phyloP scores from a whole-genome alignment of 1,140 invertebrate genomes.

The Drosophila tani region DNA sequence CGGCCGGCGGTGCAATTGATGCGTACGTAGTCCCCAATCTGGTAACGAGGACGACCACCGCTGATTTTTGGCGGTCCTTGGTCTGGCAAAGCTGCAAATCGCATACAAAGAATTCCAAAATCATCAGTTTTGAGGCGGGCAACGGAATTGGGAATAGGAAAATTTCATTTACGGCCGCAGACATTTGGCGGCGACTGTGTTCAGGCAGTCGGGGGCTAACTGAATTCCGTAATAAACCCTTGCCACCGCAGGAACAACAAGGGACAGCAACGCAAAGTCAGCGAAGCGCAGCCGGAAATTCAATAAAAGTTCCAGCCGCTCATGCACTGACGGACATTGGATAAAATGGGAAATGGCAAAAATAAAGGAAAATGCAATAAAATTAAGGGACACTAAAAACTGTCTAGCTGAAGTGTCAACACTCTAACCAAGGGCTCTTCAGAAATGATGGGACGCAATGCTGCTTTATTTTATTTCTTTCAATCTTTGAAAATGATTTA shows the following conservation, averaged over 20 bases:
- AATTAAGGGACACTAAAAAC: conserved; percentile 21
- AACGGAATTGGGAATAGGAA: conserved; percentile 36
- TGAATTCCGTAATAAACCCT: conserved; percentile 70
- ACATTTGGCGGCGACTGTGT: conserved; percentile 18
- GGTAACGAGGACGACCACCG: conserved; percentile 88
- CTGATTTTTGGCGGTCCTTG: conserved; percentile 88
- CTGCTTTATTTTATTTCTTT: not conserved
- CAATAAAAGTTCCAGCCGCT: conserved; percentile 82
- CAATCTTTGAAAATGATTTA: not conserved
- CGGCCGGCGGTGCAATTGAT: conserved; percentile 90
- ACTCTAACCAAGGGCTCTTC: conserved; percentile 27
- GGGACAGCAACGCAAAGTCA: conserved; percentile 49
- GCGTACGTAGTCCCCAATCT: conserved; percentile 88
- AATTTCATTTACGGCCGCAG: conserved; percentile 77
- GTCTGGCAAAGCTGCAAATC: conserved; percentile 87
- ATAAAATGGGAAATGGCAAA: conserved; percentile 57
- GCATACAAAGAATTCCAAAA: conserved; percentile 12
- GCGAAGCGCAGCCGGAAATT: conserved; percentile 72
- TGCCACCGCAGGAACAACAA: conserved; percentile 38
- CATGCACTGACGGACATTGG: conserved; percentile 73
- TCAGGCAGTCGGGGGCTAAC: conserved; percentile 6
- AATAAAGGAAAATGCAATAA: conserved; percentile 34
- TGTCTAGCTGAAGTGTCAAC: conserved; percentile 26
- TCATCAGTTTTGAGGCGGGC: conserved; percentile 18
- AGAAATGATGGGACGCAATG: not conserved